These are phyloP conservation scores for Scolopax mira DNA, from an alignment of 2,113 vertebrate species.

Conservation along the genomic window DNA sequence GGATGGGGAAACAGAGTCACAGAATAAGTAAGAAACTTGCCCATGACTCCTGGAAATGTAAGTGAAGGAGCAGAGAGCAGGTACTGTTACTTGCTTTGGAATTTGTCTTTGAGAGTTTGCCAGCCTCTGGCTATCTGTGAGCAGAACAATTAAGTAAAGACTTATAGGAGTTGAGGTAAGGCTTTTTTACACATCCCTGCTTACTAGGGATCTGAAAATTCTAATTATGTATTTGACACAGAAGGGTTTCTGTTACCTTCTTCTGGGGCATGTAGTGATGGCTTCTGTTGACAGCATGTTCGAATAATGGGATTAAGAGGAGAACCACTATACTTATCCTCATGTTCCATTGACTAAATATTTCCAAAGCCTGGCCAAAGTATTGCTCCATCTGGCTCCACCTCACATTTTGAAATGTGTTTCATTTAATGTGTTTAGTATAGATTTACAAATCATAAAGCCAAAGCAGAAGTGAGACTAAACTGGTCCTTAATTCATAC, in stretches of 20 bases:
- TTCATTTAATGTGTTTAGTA: background rate
- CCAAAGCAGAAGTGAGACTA: background rate
- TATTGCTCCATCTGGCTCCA: background rate
- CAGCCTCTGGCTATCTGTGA: background rate
- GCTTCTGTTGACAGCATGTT: background rate
- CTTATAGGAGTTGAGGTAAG: background rate
- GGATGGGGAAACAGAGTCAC: background rate
- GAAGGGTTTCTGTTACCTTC: background rate
- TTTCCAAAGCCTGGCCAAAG: background rate
- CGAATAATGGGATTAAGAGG: background rate
- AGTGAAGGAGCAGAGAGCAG: background rate
- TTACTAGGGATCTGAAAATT: background rate
- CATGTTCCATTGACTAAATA: background rate
- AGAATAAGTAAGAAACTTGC: background rate
- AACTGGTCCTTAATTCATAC: background rate
- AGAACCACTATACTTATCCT: background rate
- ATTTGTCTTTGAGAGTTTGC: background rate
- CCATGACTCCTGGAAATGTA: background rate
- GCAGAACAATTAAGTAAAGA: background rate
- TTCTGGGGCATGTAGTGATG: background rate
- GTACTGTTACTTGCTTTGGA: background rate
- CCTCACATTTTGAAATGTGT: background rate
- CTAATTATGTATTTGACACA: background rate
- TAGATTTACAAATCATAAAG: background rate
- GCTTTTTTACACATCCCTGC: background rate